phyloP scores from a whole-genome alignment of 1,140 invertebrate species.

The Sogatella furcifera region DNA sequence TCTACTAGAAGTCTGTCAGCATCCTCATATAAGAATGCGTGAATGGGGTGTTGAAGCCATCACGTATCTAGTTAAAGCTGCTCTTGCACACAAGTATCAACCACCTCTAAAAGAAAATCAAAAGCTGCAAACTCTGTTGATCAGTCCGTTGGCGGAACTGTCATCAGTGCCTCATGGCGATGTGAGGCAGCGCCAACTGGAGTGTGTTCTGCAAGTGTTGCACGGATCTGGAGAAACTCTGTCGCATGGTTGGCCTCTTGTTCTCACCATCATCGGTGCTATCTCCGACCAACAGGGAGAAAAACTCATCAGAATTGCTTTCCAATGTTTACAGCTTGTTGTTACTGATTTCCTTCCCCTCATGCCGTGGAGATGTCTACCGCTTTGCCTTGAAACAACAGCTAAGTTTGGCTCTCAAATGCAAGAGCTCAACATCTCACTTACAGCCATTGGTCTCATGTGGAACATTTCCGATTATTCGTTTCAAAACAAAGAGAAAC shows the following conservation, averaged over 20 bases:
- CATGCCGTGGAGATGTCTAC: conserved; percentile 78
- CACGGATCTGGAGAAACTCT: conserved; percentile 86
- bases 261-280: conserved; percentile 88
- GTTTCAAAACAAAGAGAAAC: conserved; percentile 86
- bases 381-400: conserved; percentile 85
- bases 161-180: conserved; percentile 82
- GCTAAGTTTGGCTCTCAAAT: conserved; percentile 94
- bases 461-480: conserved; percentile 98
- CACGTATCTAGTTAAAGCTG: conserved; percentile 86
- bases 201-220: conserved; percentile 86
- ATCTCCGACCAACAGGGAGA: conserved; percentile 89
- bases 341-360: conserved; percentile 91
- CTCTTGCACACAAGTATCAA: conserved; percentile 77
- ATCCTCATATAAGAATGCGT: conserved; percentile 88
- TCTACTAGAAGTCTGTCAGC: conserved; percentile 89
- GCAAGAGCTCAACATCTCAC: conserved; percentile 93
- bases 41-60: conserved; percentile 97
- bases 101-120: conserved; percentile 76
- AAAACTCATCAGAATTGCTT: conserved; percentile 81
- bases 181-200: conserved; percentile 87
- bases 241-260: conserved; percentile 86
- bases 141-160: conserved; percentile 82
- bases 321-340: conserved; percentile 91
- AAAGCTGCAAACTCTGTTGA: conserved; percentile 71
- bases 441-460: conserved; percentile 95